phyloP scores from a whole-genome alignment of 64 coral and sea anemone genomes.

The Anthopleura sola region DNA sequence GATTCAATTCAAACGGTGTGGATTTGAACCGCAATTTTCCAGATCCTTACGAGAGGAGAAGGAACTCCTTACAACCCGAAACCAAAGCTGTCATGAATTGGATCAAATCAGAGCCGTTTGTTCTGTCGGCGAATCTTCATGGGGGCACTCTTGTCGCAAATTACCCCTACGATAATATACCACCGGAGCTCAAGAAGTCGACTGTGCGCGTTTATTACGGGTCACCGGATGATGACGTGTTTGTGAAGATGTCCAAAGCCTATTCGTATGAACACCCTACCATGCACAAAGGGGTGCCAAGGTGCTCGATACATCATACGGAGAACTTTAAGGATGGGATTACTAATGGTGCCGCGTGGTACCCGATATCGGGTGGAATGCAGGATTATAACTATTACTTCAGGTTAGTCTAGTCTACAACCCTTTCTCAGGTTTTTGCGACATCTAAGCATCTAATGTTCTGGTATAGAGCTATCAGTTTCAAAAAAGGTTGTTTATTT shows the following conservation, averaged over 20 bases:
- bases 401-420: slow-evolving; percentile 45
- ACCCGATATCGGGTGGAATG: slow-evolving; percentile 92
- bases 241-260: slow-evolving; percentile 60
- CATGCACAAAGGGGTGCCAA: slow-evolving; percentile 72
- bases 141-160: slow-evolving; percentile 91
- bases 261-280: slow-evolving; percentile 79
- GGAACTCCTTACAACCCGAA: slow-evolving; percentile 61
- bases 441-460: too few species aligned
- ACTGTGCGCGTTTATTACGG: slow-evolving; percentile 62
- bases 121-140: slow-evolving; percentile 90
- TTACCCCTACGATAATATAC: slow-evolving; percentile 93
- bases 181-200: slow-evolving; percentile 40
- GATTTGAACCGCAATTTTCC: slow-evolving; percentile 96
- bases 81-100: slow-evolving; percentile 82
- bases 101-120: slow-evolving; percentile 78
- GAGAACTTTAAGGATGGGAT: slow-evolving; percentile 87
- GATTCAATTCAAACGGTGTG: slow-evolving; percentile 80
- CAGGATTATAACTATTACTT: slow-evolving; percentile 98
- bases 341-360: slow-evolving; percentile 93
- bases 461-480: too few species aligned
- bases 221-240: slow-evolving; percentile 95
- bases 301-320: slow-evolving; percentile 29
- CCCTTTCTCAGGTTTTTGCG: background rate
- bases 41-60: slow-evolving; percentile 58
- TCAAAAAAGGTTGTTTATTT: too few species aligned